Base-by-base conservation (phyloP, 2,888 invertebrate genomes). In the Pyrrhia umbra region DNA sequence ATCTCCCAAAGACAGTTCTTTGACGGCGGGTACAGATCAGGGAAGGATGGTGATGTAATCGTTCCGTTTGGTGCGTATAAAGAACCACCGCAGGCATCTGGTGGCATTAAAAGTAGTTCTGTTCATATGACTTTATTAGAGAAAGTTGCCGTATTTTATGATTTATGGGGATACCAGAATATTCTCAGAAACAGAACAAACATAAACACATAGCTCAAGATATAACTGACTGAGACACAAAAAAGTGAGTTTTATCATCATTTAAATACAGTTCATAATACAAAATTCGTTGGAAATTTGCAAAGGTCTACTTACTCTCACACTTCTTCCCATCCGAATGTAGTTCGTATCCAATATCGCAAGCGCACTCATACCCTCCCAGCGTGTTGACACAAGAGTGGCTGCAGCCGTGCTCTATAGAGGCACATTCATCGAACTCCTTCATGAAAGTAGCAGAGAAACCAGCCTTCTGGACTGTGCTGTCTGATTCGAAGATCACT, bases 1-100 rank as follows among this genome's bases (percentile, higher is more conserved):
- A 99, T 99, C 95, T 99, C 99, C 99, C 99, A 99, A 6, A 99
- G 96, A 90, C 99, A 99, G 89, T 98, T 98, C 94, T 99, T 99
- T 79, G 98, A 98, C 1, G 97, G 96, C 0, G 99, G 99, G 89
- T 99, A 99, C 34, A 97, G 93, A 81, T 99, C 98, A 0, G 99
- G 99, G 91, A 99, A 99, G 0, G 99, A 99, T 0, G 99, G 99
- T 9, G 98, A 98, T 0, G 98, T 98, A 70, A 99, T 97, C 0
- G 99, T 98, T 0, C 99, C 99, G 86, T 99, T 99, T 0, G 97
- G 96, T 1, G 96, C 96, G 80, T 98, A 97, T 54, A 99, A 96
- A 6, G 98, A 96, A 0, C 99, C 99, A 13, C 99, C 99, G 85
- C 99, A 99, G 8, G 99, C 99, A 95, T 99, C 99, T 99, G n/a